These are phyloP conservation scores for Meliscaeva auricollis DNA, from an alignment of 2,888 invertebrate genomes.

Conservation along the genomic window DNA sequence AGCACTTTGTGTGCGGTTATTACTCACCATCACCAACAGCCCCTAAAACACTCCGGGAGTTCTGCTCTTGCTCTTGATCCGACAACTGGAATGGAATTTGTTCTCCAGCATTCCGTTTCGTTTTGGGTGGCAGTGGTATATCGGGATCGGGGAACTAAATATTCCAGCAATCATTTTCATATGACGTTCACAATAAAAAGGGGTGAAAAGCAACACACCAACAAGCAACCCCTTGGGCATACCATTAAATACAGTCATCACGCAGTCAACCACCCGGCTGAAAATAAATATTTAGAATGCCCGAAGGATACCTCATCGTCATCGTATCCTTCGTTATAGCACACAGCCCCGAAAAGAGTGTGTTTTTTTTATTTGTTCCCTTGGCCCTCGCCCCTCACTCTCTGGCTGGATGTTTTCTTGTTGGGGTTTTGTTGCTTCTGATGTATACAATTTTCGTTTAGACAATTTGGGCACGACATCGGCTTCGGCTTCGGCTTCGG, in stretches of 20 bases:
- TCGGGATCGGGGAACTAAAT: neutral
- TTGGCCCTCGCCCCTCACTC: neutral
- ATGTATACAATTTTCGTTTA: slow-evolving; percentile 59
- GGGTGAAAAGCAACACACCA: slow-evolving; percentile 66
- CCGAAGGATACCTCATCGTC: slow-evolving; percentile 67
- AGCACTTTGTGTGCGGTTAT: slow-evolving; percentile 70
- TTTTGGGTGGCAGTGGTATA: too few species aligned
- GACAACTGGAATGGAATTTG: slow-evolving; percentile 39
- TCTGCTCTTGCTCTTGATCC: slow-evolving; percentile 8
- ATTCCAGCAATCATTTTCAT: slow-evolving; percentile 64
- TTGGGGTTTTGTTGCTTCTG: slow-evolving; percentile 61
- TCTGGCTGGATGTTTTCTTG: slow-evolving; percentile 36
- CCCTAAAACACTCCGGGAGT: slow-evolving; percentile 17
- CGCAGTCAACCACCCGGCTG: slow-evolving; percentile 76
- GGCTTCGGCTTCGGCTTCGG: neutral
- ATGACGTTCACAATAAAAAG: slow-evolving; percentile 69
- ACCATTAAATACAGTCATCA: slow-evolving; percentile 76
- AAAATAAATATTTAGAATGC: slow-evolving; percentile 76
- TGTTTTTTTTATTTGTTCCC: slow-evolving; percentile 37
- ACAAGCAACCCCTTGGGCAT: slow-evolving; percentile 56
- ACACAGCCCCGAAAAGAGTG: slow-evolving; percentile 46
- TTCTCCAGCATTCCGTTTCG: slow-evolving; percentile 35
- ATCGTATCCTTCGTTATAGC: slow-evolving; percentile 16
- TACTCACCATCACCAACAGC: slow-evolving; percentile 43
- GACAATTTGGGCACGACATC: slow-evolving; percentile 61